Evolutionary conservation across 2,113 vertebrate species (phyloP).

Genomic region (Pedetes capensis): DNA sequence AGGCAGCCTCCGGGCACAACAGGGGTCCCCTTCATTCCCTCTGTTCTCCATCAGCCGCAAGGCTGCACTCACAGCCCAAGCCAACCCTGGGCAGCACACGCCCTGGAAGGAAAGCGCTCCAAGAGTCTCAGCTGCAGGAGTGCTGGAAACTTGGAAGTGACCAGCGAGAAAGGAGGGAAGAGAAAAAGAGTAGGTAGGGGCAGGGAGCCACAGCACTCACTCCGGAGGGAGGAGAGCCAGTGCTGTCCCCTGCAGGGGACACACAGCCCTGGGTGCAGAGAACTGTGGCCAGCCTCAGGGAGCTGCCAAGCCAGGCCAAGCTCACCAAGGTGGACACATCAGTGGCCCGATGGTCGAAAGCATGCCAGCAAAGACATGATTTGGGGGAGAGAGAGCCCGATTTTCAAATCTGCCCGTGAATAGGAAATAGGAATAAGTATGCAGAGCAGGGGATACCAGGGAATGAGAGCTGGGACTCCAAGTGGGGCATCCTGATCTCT

Average conservation of each 20-base stretch:
- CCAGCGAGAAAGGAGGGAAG: neutral
- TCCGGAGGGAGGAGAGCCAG: rapidly evolving
- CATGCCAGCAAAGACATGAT: neutral
- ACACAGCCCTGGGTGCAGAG: neutral
- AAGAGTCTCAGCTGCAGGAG: neutral
- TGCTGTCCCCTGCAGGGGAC: neutral
- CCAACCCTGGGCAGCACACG: neutral
- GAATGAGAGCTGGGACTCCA: neutral
- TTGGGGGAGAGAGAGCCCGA: neutral
- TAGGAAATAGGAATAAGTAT: neutral
- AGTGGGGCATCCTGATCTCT: neutral
- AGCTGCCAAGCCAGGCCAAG: neutral
- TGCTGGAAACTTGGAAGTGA: neutral
- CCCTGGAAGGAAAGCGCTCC: neutral
- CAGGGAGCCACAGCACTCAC: neutral
- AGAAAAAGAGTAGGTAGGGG: neutral
- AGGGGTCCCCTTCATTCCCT: neutral
- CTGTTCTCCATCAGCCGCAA: neutral
- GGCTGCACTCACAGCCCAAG: neutral
- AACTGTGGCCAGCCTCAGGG: neutral
- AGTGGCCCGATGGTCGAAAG: neutral
- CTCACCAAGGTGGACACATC: too few species aligned
- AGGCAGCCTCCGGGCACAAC: neutral
- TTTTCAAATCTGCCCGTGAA: neutral
- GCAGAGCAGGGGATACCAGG: neutral